Evolutionary conservation across 2,113 vertebrate genomes (phyloP), one percentile per base, ranked within the genome.

Genomic region (Trachemys scripta): DNA sequence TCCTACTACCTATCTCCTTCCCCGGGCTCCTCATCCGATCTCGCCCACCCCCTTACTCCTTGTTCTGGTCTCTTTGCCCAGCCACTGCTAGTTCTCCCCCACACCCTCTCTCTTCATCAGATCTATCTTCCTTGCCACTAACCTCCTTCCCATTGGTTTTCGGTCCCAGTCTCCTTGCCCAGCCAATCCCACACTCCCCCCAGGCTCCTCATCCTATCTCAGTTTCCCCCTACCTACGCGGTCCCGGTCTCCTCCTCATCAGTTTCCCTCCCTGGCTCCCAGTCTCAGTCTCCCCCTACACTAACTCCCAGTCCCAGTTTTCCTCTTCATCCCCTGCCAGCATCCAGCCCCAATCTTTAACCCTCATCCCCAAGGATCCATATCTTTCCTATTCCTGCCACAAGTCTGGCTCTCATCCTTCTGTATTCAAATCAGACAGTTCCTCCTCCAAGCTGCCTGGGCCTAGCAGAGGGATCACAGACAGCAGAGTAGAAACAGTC

Each of bases 271-370:
- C 82, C 88, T 38, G 65, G 82, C 50, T 76, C 72, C 25, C 81
- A 38, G 9, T 4, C 49, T 22, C 45, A 47, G 38, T 76, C 45
- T 85, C 35, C 65, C 75, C 85, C 82, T 2, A 1, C 24, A 53
- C 76, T 35, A 47, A 16, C 0, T 8, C 56, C 0, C 0, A 6
- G 11, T 27, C 90, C 59, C 59, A 87, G 7, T 1, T 25, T 59
- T 50, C 51, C 85, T 75, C 75, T 57, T 80, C 84, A 3, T 11
- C 19, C 80, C 7, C 13, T 54, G 80, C 51, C 78, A 13, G 35
- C 45, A 75, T 35, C 78, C 80, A 85, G 50, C 59, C 82, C 75
- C 62, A 27, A 35, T 38, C 49, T 75, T 14, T 12, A 1, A 0
- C 19, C 65, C 84, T 56, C 45, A 24, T 62, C 53, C 80, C 45